Conservation (phyloP, 2,888 invertebrate species). For the Asteroscopus sphinx region DNA sequence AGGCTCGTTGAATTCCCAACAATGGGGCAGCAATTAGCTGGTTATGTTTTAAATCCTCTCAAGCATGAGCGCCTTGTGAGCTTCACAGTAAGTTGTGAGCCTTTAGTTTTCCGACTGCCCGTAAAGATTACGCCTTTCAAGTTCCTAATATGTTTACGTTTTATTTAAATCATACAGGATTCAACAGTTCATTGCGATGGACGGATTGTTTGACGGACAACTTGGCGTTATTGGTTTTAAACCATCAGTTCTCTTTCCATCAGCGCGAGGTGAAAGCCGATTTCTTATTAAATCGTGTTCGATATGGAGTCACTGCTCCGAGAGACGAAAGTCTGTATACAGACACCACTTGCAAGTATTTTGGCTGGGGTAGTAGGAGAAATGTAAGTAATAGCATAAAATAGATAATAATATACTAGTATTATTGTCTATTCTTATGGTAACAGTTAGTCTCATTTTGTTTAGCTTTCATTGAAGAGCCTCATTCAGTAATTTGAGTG, state of each 20-base stretch:
- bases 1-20: too few species aligned
- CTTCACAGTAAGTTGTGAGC: too few species aligned
- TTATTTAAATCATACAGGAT: constrained; percentile 63
- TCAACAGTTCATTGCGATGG: constrained; percentile 72
- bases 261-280: constrained; percentile 68
- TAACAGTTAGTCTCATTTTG: too few species aligned
- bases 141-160: background rate
- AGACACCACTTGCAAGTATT: constrained; percentile 68
- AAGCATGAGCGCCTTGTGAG: too few species aligned
- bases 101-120: too few species aligned
- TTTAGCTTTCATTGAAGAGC: too few species aligned
- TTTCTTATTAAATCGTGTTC: constrained; percentile 73
- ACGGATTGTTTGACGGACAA: constrained; percentile 72
- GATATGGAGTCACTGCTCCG: constrained; percentile 69
- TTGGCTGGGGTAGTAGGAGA: constrained; percentile 82
- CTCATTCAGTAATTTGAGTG: too few species aligned
- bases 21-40: too few species aligned
- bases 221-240: constrained; percentile 75
- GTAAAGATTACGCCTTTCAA: too few species aligned
- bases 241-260: constrained; percentile 73
- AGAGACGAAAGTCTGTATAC: constrained; percentile 33
- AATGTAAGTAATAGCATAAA: constrained; percentile 77
- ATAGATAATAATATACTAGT: too few species aligned
- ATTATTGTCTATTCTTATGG: too few species aligned
- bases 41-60: too few species aligned